Conservation (phyloP, 2,113 vertebrate genomes). For the Daphoenositta chrysoptera region DNA sequence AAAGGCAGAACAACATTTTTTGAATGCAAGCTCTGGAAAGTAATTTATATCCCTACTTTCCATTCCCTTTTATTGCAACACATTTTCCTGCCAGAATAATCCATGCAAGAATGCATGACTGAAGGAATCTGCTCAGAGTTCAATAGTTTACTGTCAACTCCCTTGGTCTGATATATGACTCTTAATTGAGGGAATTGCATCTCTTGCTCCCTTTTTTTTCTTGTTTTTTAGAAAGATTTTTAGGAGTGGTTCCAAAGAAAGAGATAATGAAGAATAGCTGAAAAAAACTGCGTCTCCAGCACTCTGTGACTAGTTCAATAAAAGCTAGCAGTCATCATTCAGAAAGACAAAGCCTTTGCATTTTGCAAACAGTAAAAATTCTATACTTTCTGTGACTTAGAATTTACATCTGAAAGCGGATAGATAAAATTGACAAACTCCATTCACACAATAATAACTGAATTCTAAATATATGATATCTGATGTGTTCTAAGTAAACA, state of each 20-base stretch:
- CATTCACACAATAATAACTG: not conserved
- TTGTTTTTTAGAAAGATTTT: not conserved
- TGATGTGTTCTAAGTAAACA: not conserved
- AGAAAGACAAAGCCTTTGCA: not conserved
- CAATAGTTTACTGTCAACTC: conserved; percentile 10
- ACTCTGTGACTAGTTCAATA: not conserved
- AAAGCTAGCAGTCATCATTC: not conserved
- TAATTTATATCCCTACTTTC: conserved; percentile 37
- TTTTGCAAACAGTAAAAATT: not conserved
- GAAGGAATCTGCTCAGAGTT: conserved; percentile 40
- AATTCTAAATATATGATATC: not conserved
- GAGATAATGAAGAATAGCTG: not conserved
- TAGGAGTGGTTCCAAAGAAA: not conserved
- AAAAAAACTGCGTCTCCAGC: not conserved
- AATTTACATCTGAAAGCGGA: not conserved
- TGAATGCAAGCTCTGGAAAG: conserved; percentile 43
- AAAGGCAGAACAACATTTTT: conserved; percentile 50
- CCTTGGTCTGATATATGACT: conserved; percentile 7
- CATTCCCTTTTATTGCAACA: conserved; percentile 43
- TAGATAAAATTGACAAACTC: not conserved
- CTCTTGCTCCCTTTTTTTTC: not conserved
- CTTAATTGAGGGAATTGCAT: not conserved
- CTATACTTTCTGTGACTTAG: not conserved
- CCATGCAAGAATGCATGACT: conserved; percentile 38
- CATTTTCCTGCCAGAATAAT: conserved; percentile 57